Base-by-base conservation (phyloP, 2,888 invertebrate genomes). In the Neuroscelio doddi region DNA sequence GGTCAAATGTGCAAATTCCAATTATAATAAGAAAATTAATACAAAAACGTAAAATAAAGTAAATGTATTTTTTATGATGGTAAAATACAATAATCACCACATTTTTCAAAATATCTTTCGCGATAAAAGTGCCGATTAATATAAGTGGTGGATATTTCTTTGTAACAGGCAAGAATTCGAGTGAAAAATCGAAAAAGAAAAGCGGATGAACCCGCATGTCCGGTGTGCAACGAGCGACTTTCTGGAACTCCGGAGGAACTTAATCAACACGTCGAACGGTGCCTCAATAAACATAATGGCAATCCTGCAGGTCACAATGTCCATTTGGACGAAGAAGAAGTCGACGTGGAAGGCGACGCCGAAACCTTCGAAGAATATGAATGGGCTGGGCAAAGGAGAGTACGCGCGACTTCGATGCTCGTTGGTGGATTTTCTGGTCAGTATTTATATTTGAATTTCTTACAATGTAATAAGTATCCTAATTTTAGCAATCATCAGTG, bases 361-460 rank as follows among this genome's bases (percentile, higher is more conserved):
- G 88, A 87, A 61, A 87, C 85, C 44, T 91, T 88, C 79, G 93
- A 95, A 71, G 95, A 95, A 80, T 97, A 96, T 84, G 93, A 93
- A 79, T 96, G 96, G 96, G 94, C 95, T 21, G 95, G 95, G 0
- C 93, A 96, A 82, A 92, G 93, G 78, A 86, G 96, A 56, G 90
- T 94, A 50, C 87, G 92, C 2, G 92, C 91, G 0, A 88, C 91
- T 0, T 91, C 92, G 1, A 85, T 94, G 68, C 87, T 93, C 44
- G 88, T 89, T 67, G 91, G 91, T 16, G 89, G 90, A 36, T 88
- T 90, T 72, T 86, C 88, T n/a, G 87, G 87, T 86, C 1, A 15
- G 41, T 21, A n/a, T n/a, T n/a, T n/a, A n/a, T n/a, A n/a, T n/a
- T n/a, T n/a, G n/a, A n/a, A n/a, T n/a, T n/a, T n/a, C n/a, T n/a